phyloP scores from a whole-genome alignment of 2,797 vertebrate species.

The Channa striata region DNA sequence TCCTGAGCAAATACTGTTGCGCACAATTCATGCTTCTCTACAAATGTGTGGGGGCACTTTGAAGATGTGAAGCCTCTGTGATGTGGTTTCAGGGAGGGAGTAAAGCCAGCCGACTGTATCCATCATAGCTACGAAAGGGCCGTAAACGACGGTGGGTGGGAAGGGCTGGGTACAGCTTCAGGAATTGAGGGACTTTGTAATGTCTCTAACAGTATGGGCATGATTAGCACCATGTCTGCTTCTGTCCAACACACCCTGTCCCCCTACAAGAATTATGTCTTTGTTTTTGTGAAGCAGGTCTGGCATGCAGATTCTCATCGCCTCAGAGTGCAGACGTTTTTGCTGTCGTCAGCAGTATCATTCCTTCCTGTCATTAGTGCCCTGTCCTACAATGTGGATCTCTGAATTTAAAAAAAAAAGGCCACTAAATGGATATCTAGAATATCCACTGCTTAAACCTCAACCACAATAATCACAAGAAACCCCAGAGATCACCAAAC shows the following conservation, averaged over 20 bases:
- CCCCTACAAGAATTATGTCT: conserved; percentile 42
- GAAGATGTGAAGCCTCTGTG: conserved; percentile 75
- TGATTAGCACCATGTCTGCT: conserved; percentile 21
- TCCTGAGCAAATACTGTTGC: conserved; percentile 21
- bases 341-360: conserved; percentile 56
- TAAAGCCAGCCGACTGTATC: conserved; percentile 57
- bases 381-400: conserved; percentile 34
- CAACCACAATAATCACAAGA: conserved; percentile 69
- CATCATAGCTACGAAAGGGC: conserved; percentile 58
- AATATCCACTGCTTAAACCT: conserved; percentile 59
- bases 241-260: conserved; percentile 7
- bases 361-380: conserved; percentile 62
- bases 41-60: conserved; percentile 71
- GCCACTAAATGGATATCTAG: conserved; percentile 63
- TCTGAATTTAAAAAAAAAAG: conserved; percentile 48
- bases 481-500: conserved; percentile 62
- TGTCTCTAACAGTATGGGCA: conserved; percentile 35
- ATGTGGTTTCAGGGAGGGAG: conserved; percentile 76
- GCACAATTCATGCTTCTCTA: conserved; percentile 45
- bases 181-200: conserved; percentile 29
- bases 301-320: conserved; percentile 63
- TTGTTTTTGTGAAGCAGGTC: conserved; percentile 61
- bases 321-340: conserved; percentile 39
- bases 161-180: conserved; percentile 40
- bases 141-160: conserved; percentile 70